Percentiles rank a stretch among this genome's conserved stretches.
phyloP scores from a whole-genome alignment of 1,140 invertebrate species.

The Caenorhabditis brenneri region DNA sequence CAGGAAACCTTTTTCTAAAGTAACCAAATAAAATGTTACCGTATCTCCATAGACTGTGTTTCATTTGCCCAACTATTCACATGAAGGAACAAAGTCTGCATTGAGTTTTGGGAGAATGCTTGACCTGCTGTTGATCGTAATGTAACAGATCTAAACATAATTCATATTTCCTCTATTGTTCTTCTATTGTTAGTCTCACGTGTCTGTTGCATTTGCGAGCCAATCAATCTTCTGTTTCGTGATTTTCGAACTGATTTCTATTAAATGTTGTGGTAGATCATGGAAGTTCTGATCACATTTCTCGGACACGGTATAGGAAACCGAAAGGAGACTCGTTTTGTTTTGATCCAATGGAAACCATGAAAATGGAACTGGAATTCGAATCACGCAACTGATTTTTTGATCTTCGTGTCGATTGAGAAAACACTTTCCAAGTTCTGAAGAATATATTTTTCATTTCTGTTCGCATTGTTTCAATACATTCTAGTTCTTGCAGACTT shows the following conservation, averaged over 20 bases:
- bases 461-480: too few relatives aligned
- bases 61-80: slow-evolving; percentile 18
- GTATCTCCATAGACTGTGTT: not conserved
- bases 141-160: not conserved
- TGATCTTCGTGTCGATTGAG: slow-evolving; percentile 47
- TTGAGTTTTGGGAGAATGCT: slow-evolving; percentile 8
- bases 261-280: slow-evolving; percentile 49
- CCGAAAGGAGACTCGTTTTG: slow-evolving; percentile 40
- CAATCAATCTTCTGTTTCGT: slow-evolving; percentile 46
- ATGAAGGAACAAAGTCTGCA: slow-evolving; percentile 7
- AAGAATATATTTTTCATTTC: too few relatives aligned
- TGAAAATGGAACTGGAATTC: slow-evolving; percentile 54
- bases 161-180: not conserved
- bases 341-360: slow-evolving; percentile 55
- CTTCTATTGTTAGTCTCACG: not conserved
- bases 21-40: not conserved
- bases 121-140: not conserved
- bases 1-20: not conserved
- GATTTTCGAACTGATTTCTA: slow-evolving; percentile 34
- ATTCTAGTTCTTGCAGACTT: not conserved
- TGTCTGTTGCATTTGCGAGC: slow-evolving; percentile 33
- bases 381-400: slow-evolving; percentile 50
- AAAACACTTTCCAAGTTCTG: slow-evolving; percentile 47
- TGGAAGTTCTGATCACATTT: slow-evolving; percentile 47
- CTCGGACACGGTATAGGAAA: slow-evolving; percentile 44